Percentiles rank a stretch among this genome's conserved stretches.
phyloP scores from a whole-genome alignment of 1,140 invertebrate genomes.

The Meloidogyne floridensis region DNA sequence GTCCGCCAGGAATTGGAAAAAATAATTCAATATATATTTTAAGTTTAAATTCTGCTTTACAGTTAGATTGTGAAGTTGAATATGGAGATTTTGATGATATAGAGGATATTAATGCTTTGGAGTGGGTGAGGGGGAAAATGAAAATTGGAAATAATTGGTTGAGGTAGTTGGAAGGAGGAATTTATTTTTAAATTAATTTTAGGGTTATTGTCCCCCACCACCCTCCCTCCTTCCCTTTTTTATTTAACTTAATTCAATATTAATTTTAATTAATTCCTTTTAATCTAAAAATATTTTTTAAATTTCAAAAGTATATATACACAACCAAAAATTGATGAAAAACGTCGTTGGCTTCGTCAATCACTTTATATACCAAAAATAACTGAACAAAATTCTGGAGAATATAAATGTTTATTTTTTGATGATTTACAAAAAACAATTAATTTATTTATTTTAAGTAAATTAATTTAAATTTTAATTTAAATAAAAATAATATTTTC shows the following conservation, averaged over 20 bases:
- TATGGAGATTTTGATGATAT: background rate
- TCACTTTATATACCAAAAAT: slow-evolving; percentile 17
- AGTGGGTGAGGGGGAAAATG: background rate
- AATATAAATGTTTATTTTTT: background rate
- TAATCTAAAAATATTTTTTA: background rate
- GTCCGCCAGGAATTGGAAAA: slow-evolving; percentile 11
- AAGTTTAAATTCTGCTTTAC: background rate
- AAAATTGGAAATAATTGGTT: background rate
- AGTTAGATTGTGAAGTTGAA: slow-evolving; percentile 9
- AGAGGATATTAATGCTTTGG: background rate
- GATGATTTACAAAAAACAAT: slow-evolving; percentile 2
- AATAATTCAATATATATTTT: slow-evolving; percentile 10
- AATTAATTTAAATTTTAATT: background rate
- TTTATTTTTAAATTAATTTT: background rate
- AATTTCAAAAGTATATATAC: slow-evolving; percentile 28
- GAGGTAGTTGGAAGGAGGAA: background rate
- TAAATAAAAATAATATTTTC: slow-evolving; percentile 8
- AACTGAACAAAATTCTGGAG: slow-evolving; percentile 9
- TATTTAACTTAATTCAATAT: no score
- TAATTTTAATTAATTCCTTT: no score
- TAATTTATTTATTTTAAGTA: slow-evolving; percentile 20
- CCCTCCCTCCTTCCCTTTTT: no score
- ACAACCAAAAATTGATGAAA: slow-evolving; percentile 21
- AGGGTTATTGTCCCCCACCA: no score
- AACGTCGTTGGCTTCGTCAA: background rate